These are phyloP conservation scores for Emydoidea blandingii DNA, from an alignment of 2,797 vertebrate species.

Conservation along the genomic window DNA sequence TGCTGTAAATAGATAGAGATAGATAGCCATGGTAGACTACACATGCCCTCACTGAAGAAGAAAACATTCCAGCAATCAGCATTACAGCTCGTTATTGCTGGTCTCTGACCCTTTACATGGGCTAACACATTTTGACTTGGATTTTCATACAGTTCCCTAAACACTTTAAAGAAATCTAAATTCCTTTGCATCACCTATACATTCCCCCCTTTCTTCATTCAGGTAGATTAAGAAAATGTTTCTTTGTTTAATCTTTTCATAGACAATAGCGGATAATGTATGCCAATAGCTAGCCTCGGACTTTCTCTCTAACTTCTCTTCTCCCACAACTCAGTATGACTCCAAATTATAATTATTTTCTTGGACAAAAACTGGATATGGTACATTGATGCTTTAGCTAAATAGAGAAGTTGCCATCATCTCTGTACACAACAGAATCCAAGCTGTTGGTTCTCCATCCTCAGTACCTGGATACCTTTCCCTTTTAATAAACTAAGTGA, in stretches of 20 bases:
- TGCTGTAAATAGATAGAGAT: background rate
- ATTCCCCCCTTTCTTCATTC: background rate
- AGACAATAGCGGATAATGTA: background rate
- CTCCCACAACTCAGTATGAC: background rate
- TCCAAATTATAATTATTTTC: background rate
- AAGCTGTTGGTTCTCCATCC: background rate
- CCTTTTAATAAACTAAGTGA: background rate
- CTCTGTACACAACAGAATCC: background rate
- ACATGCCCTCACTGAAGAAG: background rate
- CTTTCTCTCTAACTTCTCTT: background rate
- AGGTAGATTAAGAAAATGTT: background rate
- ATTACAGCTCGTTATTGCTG: background rate
- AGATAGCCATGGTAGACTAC: background rate
- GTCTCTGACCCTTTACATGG: background rate
- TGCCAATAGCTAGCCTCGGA: background rate
- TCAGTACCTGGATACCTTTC: background rate
- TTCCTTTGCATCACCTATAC: background rate
- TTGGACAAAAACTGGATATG: background rate
- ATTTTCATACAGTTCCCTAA: background rate
- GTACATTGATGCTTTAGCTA: background rate
- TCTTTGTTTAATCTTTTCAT: background rate
- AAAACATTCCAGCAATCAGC: background rate
- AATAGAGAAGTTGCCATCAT: background rate
- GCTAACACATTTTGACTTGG: background rate
- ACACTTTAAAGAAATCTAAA: background rate